These are phyloP conservation scores for Arizona elegans DNA, from an alignment of 2,113 vertebrate genomes.

Conservation along the genomic window DNA sequence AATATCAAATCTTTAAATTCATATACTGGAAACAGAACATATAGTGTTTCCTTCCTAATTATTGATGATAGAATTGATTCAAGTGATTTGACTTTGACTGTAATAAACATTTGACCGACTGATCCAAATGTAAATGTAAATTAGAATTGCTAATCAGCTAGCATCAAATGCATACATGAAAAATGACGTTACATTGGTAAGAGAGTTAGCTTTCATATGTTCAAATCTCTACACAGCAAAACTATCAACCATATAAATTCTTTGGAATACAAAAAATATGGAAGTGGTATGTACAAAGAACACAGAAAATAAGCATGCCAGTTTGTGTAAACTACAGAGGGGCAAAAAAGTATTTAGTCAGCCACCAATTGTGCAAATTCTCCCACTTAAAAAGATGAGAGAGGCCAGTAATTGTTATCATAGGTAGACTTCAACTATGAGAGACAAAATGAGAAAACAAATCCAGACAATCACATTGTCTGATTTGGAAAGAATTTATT, in stretches of 20 bases:
- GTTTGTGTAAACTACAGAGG: not conserved
- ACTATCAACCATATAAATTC: not conserved
- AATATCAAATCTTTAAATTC: not conserved
- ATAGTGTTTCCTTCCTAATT: not conserved
- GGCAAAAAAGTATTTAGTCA: too few relatives aligned
- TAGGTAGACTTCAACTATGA: too few relatives aligned
- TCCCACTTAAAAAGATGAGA: too few relatives aligned
- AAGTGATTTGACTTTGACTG: not conserved
- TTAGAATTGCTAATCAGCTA: not conserved
- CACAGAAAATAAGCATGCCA: not conserved
- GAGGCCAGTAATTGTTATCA: too few relatives aligned
- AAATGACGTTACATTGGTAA: not conserved
- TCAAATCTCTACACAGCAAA: not conserved
- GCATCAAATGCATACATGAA: not conserved
- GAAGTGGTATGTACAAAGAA: too few relatives aligned
- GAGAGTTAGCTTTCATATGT: not conserved
- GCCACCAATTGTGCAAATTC: too few relatives aligned
- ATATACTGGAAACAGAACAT: not conserved
- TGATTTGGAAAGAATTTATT: too few relatives aligned
- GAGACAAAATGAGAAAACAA: too few relatives aligned
- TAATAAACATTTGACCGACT: not conserved
- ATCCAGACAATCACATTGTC: too few relatives aligned
- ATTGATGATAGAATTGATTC: not conserved
- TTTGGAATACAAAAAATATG: not conserved
- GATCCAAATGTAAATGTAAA: not conserved